Percentiles rank a stretch among this genome's conserved stretches.
These are phyloP conservation scores for Leptopilina boulardi DNA, from an alignment of 1,140 invertebrate genomes.

Conservation along the genomic window DNA sequence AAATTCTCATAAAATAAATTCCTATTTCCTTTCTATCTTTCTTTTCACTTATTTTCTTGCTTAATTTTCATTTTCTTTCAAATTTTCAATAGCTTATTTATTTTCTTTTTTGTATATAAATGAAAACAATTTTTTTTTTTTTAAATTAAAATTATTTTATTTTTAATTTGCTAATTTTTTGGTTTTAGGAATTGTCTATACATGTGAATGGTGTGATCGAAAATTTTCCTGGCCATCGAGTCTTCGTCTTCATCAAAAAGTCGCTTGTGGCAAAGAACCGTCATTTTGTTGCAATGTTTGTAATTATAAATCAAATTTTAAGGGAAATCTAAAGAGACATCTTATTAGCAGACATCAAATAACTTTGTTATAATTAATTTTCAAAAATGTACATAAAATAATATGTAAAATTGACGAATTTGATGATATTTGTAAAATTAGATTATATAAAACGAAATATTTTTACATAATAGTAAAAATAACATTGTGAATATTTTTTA, in stretches of 20 bases:
- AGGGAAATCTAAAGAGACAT: conserved; percentile 77
- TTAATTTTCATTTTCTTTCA: conserved; percentile 18
- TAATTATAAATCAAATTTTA: conserved; percentile 77
- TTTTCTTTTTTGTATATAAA: too few species aligned
- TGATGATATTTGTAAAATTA: too few species aligned
- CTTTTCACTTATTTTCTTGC: not conserved
- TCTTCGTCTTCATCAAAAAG: conserved; percentile 73
- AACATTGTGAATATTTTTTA: too few species aligned
- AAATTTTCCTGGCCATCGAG: conserved; percentile 71
- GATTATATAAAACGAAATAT: too few species aligned
- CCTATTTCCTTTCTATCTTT: conserved; percentile 25
- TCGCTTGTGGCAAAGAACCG: conserved; percentile 75
- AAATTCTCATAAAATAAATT: not conserved
- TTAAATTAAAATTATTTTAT: conserved; percentile 41
- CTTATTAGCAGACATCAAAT: conserved; percentile 66
- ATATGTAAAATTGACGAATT: too few species aligned
- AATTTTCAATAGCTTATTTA: not conserved
- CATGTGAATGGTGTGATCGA: conserved; percentile 67
- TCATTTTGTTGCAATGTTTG: conserved; percentile 68
- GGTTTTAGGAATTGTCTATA: conserved; percentile 67
- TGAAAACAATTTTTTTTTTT: too few species aligned
- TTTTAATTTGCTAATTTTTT: conserved; percentile 44
- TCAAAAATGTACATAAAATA: too few species aligned
- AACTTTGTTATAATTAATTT: conserved; percentile 38
- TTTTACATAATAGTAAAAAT: too few species aligned